Conservation (phyloP, 2,888 invertebrate species). For the Cyclophora punctaria region DNA sequence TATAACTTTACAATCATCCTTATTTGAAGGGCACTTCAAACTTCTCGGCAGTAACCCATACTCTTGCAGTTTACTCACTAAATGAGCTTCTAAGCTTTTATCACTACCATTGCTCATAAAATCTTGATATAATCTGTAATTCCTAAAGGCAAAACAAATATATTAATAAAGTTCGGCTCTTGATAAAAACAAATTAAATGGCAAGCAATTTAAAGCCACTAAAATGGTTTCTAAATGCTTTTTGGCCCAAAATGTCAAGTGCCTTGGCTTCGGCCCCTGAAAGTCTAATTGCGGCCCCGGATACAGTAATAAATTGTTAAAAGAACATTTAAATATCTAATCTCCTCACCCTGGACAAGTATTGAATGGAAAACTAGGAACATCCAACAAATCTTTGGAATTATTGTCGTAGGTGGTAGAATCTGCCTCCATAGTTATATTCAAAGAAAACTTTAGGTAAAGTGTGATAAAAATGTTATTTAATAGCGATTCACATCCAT, state of each 20-base stretch:
- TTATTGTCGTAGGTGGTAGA: constrained; percentile 60
- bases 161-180: background rate
- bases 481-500: background rate
- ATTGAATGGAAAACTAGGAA: constrained; percentile 44
- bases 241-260: too few relatives aligned
- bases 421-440: constrained; percentile 59
- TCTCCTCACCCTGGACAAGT: constrained; percentile 40
- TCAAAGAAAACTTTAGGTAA: background rate
- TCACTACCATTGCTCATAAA: constrained; percentile 34
- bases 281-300: too few relatives aligned
- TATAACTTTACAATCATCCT: constrained; percentile 42
- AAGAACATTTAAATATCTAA: too few relatives aligned
- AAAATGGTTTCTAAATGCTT: too few relatives aligned
- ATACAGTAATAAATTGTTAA: too few relatives aligned
- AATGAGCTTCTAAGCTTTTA: constrained; percentile 40
- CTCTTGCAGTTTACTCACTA: constrained; percentile 45
- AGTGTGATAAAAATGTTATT: background rate
- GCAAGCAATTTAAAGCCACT: too few relatives aligned
- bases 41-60: constrained; percentile 44
- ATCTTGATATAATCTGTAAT: constrained; percentile 45
- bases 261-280: too few relatives aligned
- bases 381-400: constrained; percentile 29
- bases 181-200: too few relatives aligned
- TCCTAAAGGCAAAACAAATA: constrained; percentile 35
- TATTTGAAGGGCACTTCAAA: constrained; percentile 38